Conservation (phyloP, 2,113 vertebrate genomes). For the Notothenia coriiceps region DNA sequence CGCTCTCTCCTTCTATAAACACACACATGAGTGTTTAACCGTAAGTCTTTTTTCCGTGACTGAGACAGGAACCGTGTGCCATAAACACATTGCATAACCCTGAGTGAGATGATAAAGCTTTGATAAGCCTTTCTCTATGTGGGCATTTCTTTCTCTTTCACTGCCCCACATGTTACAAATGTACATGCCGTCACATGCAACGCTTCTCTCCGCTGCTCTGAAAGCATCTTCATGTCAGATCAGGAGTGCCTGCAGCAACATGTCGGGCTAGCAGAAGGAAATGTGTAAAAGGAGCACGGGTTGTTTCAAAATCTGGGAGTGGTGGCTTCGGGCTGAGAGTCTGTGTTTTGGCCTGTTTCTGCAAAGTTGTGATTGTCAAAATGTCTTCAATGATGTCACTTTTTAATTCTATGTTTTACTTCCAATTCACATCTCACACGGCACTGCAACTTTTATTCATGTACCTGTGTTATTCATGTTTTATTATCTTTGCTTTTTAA, state of each 20-base stretch:
- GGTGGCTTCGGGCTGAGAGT: conserved; percentile 68
- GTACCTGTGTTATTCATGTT: too few species aligned
- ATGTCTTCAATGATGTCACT: not conserved
- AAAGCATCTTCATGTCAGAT: conserved; percentile 21
- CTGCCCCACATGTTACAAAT: not conserved
- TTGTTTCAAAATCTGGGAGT: conserved; percentile 70
- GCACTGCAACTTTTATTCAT: too few species aligned
- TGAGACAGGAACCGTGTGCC: conserved; percentile 34
- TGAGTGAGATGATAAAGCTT: conserved; percentile 37
- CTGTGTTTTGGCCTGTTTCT: conserved; percentile 28
- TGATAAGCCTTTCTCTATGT: conserved; percentile 27
- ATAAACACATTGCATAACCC: conserved; percentile 34
- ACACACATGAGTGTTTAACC: not conserved
- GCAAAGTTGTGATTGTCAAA: not conserved
- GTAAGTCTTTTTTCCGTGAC: conserved; percentile 19
- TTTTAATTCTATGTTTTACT: too few species aligned
- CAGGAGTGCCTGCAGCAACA: conserved; percentile 72
- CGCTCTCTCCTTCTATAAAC: conserved; percentile 9
- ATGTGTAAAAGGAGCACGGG: conserved; percentile 33
- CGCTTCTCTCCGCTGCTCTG: not conserved
- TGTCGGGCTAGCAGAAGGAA: conserved; percentile 43
- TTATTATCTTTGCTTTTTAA: too few species aligned
- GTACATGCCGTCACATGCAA: conserved; percentile 8
- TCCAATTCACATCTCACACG: too few species aligned
- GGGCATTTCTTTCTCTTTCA: conserved; percentile 9